Base-by-base conservation (phyloP, 2,888 invertebrate genomes). In the Stictocephala bisonia region DNA sequence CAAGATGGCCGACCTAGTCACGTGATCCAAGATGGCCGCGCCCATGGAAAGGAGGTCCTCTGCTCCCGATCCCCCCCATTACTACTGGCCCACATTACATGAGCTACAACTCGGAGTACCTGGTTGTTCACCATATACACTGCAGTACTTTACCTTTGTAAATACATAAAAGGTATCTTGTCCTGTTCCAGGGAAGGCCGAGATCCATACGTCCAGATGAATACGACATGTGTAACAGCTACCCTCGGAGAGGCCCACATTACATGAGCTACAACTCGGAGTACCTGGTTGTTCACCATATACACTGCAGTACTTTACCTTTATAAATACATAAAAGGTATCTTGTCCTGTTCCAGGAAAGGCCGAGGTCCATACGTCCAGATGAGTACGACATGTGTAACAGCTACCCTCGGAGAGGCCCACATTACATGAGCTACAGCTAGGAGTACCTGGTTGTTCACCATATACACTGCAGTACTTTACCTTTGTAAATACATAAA, bases 201-300 rank as follows among this genome's bases (percentile, higher is more conserved):
- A n/a, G n/a, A n/a, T 69, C 75, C 29, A 27, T 78, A 24, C 75
- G 76, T 40, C 68, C 74, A 24, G 77, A 75, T 20, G 74, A 66
- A 9, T 76, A 73, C 48, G 72, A 74, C 29, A 40, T 66, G 51
- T 64, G 64, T 48, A 71, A 58, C 26, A 64, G 68, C 40, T 75
- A 71, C 53, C 71, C 71, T 9, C 51, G 73, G 18, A 50, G 73
- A 66, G 77, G 73, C 76, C 80, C 79, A 74, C 79, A 78, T 75
- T 83, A 82, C 79, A 80, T 83, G 79, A 83, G 83, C 80, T 84
- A 85, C 79, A 84, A 84, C 77, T 82, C 82, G 15, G 78, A 78
- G 58, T 78, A 75, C 64, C 76, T 77, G 44, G 60, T 74, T 18
- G 77, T 77, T 1, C 31, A 77, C 48, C 75, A 44, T 35, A 75